Evolutionary conservation across 2,888 invertebrate species (phyloP).

Genomic region (Drosophila phalerata): DNA sequence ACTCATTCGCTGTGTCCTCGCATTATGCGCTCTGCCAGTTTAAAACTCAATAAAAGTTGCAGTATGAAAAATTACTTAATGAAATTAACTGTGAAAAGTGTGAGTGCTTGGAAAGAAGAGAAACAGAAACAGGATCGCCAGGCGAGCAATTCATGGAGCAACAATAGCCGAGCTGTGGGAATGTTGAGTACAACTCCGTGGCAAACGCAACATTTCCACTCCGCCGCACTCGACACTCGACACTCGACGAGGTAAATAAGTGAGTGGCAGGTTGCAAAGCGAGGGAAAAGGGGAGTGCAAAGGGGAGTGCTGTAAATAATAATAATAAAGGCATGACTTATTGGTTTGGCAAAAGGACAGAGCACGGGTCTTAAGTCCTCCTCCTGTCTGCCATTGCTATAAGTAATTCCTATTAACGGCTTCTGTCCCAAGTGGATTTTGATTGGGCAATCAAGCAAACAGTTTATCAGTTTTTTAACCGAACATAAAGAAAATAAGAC

Average conservation of each 20-base stretch:
- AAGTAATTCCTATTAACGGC: conserved; percentile 62
- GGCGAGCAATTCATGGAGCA: conserved; percentile 5
- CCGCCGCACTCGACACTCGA: conserved; percentile 21
- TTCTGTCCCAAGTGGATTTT: conserved; percentile 48
- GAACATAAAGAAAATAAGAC: not conserved
- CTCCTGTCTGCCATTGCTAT: conserved; percentile 8
- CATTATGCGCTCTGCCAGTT: conserved; percentile 63
- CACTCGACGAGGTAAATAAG: conserved; percentile 23
- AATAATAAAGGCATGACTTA: conserved; percentile 73
- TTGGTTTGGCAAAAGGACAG: conserved; percentile 36
- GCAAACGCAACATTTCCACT: conserved; percentile 16
- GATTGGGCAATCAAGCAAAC: conserved; percentile 28
- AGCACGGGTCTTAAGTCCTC: conserved; percentile 12
- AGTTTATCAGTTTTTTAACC: not conserved
- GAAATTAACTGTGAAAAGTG: conserved; percentile 76
- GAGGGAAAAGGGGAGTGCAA: not conserved
- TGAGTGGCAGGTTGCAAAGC: conserved; percentile 16
- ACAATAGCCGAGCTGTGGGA: conserved; percentile 16
- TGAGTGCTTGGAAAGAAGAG: conserved; percentile 32
- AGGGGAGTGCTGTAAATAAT: conserved; percentile 68
- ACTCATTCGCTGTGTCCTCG: conserved; percentile 1
- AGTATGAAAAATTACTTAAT: conserved; percentile 77
- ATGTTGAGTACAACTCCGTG: conserved; percentile 17
- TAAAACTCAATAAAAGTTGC: conserved; percentile 75
- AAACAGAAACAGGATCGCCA: conserved; percentile 4